Conservation (phyloP, 1,140 invertebrate genomes). For the fruit fly (Drosophila melanogaster) region DNA sequence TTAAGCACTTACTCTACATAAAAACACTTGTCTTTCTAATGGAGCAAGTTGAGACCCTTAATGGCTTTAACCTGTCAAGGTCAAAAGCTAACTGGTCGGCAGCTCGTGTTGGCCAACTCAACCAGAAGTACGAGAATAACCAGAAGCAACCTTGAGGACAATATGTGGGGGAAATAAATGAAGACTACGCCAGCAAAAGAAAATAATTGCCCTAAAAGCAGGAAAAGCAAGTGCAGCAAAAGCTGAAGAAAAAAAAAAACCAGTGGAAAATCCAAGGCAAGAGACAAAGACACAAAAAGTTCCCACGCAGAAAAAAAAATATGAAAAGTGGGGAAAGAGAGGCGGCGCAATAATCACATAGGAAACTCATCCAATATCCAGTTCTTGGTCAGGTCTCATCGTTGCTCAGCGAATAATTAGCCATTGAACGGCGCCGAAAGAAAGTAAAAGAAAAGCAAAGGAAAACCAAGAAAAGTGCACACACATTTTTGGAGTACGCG, state of each 20-base stretch:
- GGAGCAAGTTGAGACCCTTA: constrained; percentile 11
- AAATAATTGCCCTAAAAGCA: constrained; percentile 50
- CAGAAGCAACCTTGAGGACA: constrained; percentile 44
- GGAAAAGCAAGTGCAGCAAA: constrained; percentile 40
- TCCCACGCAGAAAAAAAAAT: constrained; percentile 36
- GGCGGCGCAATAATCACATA: constrained; percentile 38
- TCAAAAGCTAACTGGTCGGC: constrained; percentile 34
- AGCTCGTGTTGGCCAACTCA: constrained; percentile 34
- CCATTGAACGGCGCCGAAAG: constrained; percentile 28
- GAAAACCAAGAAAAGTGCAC: constrained; percentile 34
- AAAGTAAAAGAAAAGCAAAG: constrained; percentile 39
- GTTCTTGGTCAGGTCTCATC: constrained; percentile 34
- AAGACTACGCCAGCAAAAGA: constrained; percentile 10
- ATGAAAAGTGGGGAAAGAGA: background rate
- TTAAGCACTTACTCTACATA: constrained; percentile 2
- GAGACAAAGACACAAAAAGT: constrained; percentile 35
- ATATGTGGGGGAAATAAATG: constrained; percentile 7
- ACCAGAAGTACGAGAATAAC: constrained; percentile 47
- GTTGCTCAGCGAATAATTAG: constrained; percentile 35
- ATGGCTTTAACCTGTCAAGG: constrained; percentile 35
- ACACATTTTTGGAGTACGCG: constrained; percentile 25
- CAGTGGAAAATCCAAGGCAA: constrained; percentile 26
- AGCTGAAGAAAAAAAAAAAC: background rate
- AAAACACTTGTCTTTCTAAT: constrained; percentile 32
- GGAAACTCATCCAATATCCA: constrained; percentile 43